These are phyloP conservation scores for Mesaphorura yosii DNA, from an alignment of 1,140 invertebrate genomes.

Conservation along the genomic window DNA sequence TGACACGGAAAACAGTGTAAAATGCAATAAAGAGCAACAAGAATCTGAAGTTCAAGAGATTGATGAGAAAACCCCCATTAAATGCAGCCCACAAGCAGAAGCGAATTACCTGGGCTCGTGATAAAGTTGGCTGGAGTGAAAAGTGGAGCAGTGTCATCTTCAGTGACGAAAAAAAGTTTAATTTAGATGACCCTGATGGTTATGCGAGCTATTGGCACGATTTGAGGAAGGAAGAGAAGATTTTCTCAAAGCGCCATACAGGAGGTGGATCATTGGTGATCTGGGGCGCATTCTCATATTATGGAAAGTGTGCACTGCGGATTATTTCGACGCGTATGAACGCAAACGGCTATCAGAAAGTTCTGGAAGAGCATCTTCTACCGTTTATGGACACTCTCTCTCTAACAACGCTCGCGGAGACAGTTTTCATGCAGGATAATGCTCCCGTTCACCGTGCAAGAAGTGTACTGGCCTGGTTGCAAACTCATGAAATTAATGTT, in stretches of 20 bases:
- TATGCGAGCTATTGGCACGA: slow-evolving; percentile 11
- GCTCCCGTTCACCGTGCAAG: slow-evolving; percentile 5
- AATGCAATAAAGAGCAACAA: background rate
- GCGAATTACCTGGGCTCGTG: background rate
- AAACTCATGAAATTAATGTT: background rate
- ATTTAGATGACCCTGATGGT: slow-evolving; percentile 16
- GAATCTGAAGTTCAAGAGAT: background rate
- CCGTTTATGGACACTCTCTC: background rate
- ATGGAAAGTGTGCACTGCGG: background rate
- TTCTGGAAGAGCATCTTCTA: slow-evolving; percentile 9
- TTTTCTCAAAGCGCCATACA: slow-evolving; percentile 12
- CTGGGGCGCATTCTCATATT: slow-evolving; percentile 9
- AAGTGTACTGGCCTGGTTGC: background rate
- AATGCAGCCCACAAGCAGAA: background rate
- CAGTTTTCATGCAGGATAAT: slow-evolving; percentile 17
- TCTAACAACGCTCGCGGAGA: background rate
- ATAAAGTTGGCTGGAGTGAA: slow-evolving; percentile 1
- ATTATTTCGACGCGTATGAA: background rate
- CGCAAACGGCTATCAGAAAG: background rate
- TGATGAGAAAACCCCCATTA: slow-evolving; percentile 1
- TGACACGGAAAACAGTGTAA: background rate
- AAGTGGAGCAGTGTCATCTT: slow-evolving; percentile 11
- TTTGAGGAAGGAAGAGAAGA: slow-evolving; percentile 1
- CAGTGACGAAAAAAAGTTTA: slow-evolving; percentile 17
- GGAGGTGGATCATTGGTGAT: slow-evolving; percentile 15